Conservation (phyloP, 2,797 vertebrate species). For the Hybognathus amarus region DNA sequence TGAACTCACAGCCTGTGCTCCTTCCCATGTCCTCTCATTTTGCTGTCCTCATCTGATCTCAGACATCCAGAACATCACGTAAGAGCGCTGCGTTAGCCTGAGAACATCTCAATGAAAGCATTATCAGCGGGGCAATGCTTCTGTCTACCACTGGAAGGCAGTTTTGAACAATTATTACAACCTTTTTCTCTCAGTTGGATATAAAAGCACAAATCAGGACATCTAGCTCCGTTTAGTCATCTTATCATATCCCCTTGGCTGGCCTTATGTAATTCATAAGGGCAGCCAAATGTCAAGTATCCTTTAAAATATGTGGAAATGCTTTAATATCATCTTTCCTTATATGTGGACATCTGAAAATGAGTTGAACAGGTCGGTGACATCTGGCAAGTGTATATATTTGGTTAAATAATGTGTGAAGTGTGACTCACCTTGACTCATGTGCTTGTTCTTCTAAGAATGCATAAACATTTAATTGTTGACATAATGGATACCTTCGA, state of each 20-base stretch:
- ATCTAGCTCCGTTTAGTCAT: conserved; percentile 25
- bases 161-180: neutral
- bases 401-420: neutral
- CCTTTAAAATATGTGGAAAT: conserved; percentile 6
- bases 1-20: neutral
- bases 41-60: neutral
- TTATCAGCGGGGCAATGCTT: conserved; percentile 2
- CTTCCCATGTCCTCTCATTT: neutral
- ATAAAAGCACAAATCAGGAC: neutral
- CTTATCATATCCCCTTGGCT: neutral
- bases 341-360: neutral
- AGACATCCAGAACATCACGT: neutral
- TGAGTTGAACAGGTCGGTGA: neutral
- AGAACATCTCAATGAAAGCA: neutral
- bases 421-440: neutral
- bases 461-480: conserved; percentile 7
- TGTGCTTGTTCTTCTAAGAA: neutral
- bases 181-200: neutral
- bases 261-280: conserved; percentile 11
- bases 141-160: conserved; percentile 35
- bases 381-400: neutral
- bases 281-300: conserved; percentile 6
- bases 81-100: neutral
- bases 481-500: neutral
- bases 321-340: neutral